Evolutionary conservation across 2,888 invertebrate species (phyloP).

Genomic region (Agrochola litura): DNA sequence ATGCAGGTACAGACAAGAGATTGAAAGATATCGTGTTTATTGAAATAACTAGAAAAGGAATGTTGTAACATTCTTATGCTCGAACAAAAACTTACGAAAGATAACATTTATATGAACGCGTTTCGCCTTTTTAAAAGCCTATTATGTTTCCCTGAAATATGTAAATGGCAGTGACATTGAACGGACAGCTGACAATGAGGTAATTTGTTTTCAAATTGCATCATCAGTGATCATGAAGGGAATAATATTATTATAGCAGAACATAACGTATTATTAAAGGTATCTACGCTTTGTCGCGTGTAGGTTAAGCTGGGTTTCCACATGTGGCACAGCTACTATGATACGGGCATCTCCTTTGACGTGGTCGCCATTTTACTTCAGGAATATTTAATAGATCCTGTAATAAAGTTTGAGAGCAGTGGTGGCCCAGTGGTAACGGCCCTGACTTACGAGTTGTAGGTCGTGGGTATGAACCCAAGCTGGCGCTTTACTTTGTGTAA

Average conservation of each 20-base stretch:
- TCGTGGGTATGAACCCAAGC: too few relatives aligned
- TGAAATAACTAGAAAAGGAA: slow-evolving; percentile 36
- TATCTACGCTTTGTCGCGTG: background rate
- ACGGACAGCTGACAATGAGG: slow-evolving; percentile 69
- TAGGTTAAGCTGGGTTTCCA: background rate
- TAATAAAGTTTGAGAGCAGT: too few relatives aligned
- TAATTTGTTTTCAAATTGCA: slow-evolving; percentile 80
- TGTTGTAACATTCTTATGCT: slow-evolving; percentile 13
- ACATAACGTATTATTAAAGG: slow-evolving; percentile 10
- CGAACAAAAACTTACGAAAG: slow-evolving; percentile 26
- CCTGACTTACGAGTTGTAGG: too few relatives aligned
- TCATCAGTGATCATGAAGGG: slow-evolving; percentile 68
- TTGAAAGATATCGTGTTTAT: slow-evolving; percentile 37
- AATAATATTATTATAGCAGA: slow-evolving; percentile 8
- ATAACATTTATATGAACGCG: slow-evolving; percentile 27
- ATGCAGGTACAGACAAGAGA: slow-evolving; percentile 25
- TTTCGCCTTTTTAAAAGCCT: slow-evolving; percentile 43
- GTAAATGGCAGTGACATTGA: slow-evolving; percentile 70
- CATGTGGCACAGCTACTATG: background rate
- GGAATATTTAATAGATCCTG: background rate
- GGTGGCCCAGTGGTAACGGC: too few relatives aligned
- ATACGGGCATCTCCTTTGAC: too few relatives aligned
- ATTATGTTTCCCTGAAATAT: slow-evolving; percentile 63
- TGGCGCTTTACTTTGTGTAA: too few relatives aligned
- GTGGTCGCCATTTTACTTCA: background rate